Percentiles rank a stretch among this genome's conserved stretches.
phyloP scores from a whole-genome alignment of 2,888 invertebrate genomes.

The Trissonchulus latispiculum region DNA sequence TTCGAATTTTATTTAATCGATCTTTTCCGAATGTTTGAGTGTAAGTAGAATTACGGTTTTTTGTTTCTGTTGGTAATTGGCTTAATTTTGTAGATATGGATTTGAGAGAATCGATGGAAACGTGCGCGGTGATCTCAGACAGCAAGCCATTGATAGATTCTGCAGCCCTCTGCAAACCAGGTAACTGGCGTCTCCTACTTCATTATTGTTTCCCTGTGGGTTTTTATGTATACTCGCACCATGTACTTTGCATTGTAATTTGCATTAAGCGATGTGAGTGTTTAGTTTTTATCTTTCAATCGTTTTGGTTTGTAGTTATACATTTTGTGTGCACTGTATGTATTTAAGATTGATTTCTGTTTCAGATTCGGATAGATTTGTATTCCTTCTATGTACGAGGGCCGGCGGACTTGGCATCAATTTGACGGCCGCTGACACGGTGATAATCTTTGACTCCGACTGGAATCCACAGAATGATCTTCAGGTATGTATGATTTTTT shows the following conservation, averaged over 20 bases:
- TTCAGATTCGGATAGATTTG: slow-evolving; percentile 82
- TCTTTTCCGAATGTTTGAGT: no score
- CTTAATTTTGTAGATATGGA: slow-evolving; percentile 71
- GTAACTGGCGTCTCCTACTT: slow-evolving; percentile 30
- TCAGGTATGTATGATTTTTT: slow-evolving; percentile 60
- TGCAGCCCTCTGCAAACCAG: slow-evolving; percentile 79
- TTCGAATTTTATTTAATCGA: no score
- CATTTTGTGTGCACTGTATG: no score
- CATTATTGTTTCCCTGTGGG: no score
- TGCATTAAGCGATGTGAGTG: no score
- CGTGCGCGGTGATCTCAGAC: slow-evolving; percentile 88
- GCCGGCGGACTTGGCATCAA: slow-evolving; percentile 98
- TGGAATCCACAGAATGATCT: slow-evolving; percentile 99
- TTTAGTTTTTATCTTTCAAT: no score
- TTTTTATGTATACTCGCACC: no score
- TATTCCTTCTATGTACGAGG: slow-evolving; percentile 93
- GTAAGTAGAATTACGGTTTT: no score
- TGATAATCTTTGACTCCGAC: slow-evolving; percentile 98
- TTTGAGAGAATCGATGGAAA: slow-evolving; percentile 96
- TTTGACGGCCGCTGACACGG: slow-evolving; percentile 96
- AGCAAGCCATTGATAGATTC: slow-evolving; percentile 98
- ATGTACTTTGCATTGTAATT: no score
- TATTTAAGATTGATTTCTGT: slow-evolving; percentile 23
- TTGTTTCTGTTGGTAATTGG: no score
- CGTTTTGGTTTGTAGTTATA: no score